A percentile compares a stretch with the other conserved stretches of the same genome.
phyloP scores from a whole-genome alignment of 2,113 vertebrate species.

The Onychostoma macrolepis region DNA sequence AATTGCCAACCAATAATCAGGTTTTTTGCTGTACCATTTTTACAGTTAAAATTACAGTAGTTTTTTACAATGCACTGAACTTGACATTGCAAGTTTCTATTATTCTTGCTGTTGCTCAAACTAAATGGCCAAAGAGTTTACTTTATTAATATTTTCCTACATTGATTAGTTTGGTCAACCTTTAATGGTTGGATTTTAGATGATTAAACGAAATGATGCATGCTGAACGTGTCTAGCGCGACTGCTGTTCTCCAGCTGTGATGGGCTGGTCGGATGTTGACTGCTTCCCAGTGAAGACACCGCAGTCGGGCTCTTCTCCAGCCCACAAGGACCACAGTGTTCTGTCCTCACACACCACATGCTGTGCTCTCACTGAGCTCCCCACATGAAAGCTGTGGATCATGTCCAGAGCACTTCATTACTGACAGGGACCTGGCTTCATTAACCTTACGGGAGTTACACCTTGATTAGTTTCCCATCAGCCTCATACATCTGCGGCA shows the following conservation, averaged over 20 bases:
- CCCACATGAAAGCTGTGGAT: conserved; percentile 52
- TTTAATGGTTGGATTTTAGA: not conserved
- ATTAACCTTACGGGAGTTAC: conserved; percentile 56
- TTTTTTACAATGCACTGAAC: too few relatives aligned
- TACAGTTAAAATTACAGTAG: too few relatives aligned
- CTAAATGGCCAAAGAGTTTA: too few relatives aligned
- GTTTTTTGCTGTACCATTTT: too few relatives aligned
- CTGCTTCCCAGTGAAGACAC: not conserved
- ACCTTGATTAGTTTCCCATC: conserved; percentile 63
- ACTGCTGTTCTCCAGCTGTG: not conserved
- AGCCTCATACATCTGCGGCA: conserved; percentile 50
- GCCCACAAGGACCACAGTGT: not conserved
- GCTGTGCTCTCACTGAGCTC: conserved; percentile 23
- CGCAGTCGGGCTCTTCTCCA: not conserved
- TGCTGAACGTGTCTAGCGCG: not conserved
- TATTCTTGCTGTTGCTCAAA: too few relatives aligned
- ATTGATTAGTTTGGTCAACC: not conserved
- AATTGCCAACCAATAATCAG: too few relatives aligned
- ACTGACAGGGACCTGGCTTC: conserved; percentile 53
- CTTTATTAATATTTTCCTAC: not conserved
- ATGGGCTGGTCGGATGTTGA: not conserved
- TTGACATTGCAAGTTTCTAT: too few relatives aligned
- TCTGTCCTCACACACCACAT: not conserved
- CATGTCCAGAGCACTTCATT: conserved; percentile 60
- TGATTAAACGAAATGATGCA: not conserved